Base-by-base conservation (phyloP, 1,140 invertebrate genomes). In the Batillaria attramentaria region DNA sequence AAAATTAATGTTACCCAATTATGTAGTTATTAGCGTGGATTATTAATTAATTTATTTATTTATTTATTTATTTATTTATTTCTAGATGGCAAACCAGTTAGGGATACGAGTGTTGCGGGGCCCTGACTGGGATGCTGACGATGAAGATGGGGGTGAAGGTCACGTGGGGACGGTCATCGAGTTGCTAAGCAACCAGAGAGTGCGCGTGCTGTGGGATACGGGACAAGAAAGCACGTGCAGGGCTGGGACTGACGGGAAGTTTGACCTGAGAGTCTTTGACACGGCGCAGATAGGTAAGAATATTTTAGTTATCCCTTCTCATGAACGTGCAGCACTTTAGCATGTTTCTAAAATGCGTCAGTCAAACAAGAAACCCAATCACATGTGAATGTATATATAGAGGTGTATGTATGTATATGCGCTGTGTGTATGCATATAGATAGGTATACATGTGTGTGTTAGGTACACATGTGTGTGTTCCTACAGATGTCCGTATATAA, bases 161-260 rank as follows among this genome's bases (percentile, higher is more conserved):
- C 69, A 79, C 35, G 24, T 79, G 50, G 85, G 85, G 42, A 86
- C 85, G 18, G 69, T 86, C 1, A 79, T 82, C 96, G 83, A 95
- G 20, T 83, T 82, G 43, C 60, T 69, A 37, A 80, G 81, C 16
- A 65, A 80, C 16, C 72, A 80, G 1, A 81, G 80, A 18, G 84
- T 73, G 43, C 76, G 80, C 0, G 84, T 86, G 3, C 76, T 83
- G 8, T 86, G 85, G 85, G 85, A 86, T 68, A 82, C 74, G n/a
- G 83, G 81, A 1, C 60, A 79, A n/a, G 81, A 82, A 57, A 57
- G 79, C 10, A 75, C 77, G 24, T 86, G 83, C 60, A 79, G 83
- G 46, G 81, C 84, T 13, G 85, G 84, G 20, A 57, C 80, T 50
- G 81, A 83, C 70, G 79, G 81, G 35, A 83, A 85, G 57, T 83